These are phyloP conservation scores for Scolopax rusticola DNA, from an alignment of 2,797 vertebrate species.

Conservation along the genomic window DNA sequence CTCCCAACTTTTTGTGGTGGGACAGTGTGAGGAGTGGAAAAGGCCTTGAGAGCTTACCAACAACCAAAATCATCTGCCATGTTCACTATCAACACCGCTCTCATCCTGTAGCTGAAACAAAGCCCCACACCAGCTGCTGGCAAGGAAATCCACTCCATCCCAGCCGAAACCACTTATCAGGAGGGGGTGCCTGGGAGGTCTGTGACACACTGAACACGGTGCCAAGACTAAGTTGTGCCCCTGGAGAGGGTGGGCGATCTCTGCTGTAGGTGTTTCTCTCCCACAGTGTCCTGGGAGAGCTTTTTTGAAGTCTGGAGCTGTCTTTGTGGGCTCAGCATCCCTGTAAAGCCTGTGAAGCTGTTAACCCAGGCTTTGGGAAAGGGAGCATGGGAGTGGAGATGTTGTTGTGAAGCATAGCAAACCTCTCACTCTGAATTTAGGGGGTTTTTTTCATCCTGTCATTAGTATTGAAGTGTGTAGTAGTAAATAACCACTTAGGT, in stretches of 20 bases:
- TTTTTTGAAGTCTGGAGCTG: not conserved
- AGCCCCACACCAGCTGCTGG: not conserved
- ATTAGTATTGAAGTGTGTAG: not conserved
- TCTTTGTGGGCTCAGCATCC: not conserved
- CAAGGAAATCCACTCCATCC: not conserved
- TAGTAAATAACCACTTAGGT: not conserved
- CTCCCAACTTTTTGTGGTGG: not conserved
- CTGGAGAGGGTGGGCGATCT: accelerated
- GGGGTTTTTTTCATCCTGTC: not conserved
- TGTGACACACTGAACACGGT: accelerated
- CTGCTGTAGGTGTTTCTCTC: not conserved
- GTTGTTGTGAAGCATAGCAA: not conserved
- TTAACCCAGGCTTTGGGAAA: not conserved
- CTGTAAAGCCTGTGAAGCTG: not conserved
- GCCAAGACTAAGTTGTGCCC: not conserved
- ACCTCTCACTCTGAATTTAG: not conserved
- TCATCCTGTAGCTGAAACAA: not conserved
- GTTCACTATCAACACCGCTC: not conserved
- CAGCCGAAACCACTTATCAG: not conserved
- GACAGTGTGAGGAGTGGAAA: not conserved
- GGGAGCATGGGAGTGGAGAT: not conserved
- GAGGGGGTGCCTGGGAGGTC: not conserved
- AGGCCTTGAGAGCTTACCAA: not conserved
- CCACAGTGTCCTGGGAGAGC: not conserved
- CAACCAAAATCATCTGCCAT: not conserved